Conservation (phyloP, 2,888 invertebrate species). For the Pheosia gnoma region DNA sequence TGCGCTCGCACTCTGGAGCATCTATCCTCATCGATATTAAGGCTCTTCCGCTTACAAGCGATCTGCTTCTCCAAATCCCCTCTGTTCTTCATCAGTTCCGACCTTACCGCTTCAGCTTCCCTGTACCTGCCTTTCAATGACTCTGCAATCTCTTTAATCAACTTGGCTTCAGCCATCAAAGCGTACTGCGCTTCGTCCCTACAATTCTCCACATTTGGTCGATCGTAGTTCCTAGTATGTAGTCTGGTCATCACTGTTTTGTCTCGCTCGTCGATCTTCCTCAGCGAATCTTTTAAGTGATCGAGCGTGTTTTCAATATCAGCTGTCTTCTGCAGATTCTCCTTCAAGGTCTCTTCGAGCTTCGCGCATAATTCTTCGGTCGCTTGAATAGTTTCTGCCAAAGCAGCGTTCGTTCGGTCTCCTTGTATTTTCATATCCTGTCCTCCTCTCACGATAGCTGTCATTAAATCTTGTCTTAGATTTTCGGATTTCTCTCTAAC, state of each 20-base stretch:
- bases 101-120: slow-evolving; percentile 83
- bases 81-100: slow-evolving; percentile 84
- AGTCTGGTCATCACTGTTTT: slow-evolving; percentile 94
- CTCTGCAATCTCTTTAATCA: slow-evolving; percentile 69
- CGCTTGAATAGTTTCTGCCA: slow-evolving; percentile 88
- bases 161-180: slow-evolving; percentile 89
- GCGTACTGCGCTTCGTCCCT: slow-evolving; percentile 91
- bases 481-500: slow-evolving; percentile 89
- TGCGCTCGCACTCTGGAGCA: slow-evolving; percentile 85
- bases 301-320: slow-evolving; percentile 90
- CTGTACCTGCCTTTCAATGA: slow-evolving; percentile 85
- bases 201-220: slow-evolving; percentile 93
- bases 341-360: slow-evolving; percentile 87
- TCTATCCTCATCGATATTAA: slow-evolving; percentile 87
- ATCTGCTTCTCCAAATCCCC: slow-evolving; percentile 88
- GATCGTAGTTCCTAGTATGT: slow-evolving; percentile 86
- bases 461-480: slow-evolving; percentile 87
- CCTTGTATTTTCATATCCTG: slow-evolving; percentile 93
- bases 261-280: slow-evolving; percentile 89
- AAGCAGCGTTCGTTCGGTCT: slow-evolving; percentile 89
- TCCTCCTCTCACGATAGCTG: slow-evolving; percentile 89
- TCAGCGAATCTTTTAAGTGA: slow-evolving; percentile 86
- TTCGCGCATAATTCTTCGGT: slow-evolving; percentile 88
- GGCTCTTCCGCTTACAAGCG: slow-evolving; percentile 87
- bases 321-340: slow-evolving; percentile 89